phyloP scores from a whole-genome alignment of 2,888 invertebrate species.

The Drosophila parthenogenetica region DNA sequence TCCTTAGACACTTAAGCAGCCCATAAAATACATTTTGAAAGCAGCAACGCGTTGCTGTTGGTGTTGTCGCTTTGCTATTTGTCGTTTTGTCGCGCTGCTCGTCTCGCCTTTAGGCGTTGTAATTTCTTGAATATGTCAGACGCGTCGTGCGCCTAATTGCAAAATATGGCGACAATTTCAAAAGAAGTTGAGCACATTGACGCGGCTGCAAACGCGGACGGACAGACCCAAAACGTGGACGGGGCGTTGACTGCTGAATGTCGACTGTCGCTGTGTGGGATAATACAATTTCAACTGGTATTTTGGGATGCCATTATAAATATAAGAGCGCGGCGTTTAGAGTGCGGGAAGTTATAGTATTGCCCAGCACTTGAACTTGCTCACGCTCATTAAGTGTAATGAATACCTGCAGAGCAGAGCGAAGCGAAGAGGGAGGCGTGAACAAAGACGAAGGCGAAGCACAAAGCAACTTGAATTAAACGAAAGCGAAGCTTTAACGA shows the following conservation, averaged over 20 bases:
- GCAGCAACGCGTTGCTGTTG: constrained; percentile 34
- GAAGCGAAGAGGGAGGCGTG: constrained; percentile 22
- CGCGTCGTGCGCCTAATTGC: constrained; percentile 65
- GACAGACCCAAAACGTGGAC: not conserved
- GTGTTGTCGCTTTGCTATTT: constrained; percentile 45
- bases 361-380: constrained; percentile 55
- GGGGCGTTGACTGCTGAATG: constrained; percentile 9
- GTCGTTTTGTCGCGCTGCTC: constrained; percentile 26
- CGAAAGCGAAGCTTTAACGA: constrained; percentile 43
- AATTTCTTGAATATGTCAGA: constrained; percentile 76
- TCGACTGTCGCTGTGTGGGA: constrained; percentile 62
- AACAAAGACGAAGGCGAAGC: constrained; percentile 23
- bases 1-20: constrained; percentile 70
- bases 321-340: constrained; percentile 14
- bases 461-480: constrained; percentile 30
- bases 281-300: constrained; percentile 83
- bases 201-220: constrained; percentile 16
- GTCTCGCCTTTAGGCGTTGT: constrained; percentile 68
- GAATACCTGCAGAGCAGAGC: constrained; percentile 51
- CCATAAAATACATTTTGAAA: constrained; percentile 76
- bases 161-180: constrained; percentile 79
- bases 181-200: constrained; percentile 75
- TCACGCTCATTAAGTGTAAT: constrained; percentile 59
- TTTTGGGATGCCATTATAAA: constrained; percentile 72
- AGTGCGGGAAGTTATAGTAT: not conserved